Evolutionary conservation across 2,888 invertebrate species (phyloP), one percentile per base, ranked within the genome.

Genomic region (Drosophila kambysellisi): DNA sequence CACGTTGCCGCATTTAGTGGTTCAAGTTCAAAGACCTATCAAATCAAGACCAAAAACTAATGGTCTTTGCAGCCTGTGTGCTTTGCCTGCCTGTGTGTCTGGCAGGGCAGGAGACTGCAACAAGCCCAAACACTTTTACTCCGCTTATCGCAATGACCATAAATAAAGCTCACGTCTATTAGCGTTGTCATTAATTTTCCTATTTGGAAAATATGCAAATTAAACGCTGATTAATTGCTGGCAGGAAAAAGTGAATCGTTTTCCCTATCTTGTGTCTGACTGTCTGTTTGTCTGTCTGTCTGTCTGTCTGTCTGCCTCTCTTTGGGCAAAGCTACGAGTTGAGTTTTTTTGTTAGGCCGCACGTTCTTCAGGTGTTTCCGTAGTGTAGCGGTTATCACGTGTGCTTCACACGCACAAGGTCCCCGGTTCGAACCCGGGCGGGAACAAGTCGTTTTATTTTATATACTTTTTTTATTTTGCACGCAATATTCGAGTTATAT

Each of bases 351-450:
- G 20, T 76, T 57, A 43, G 46, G 66, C 58, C 56, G 41, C 20
- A 17, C 2, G 56, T 57, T 50, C 48, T 46, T 33, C 79, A 79
- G 39, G 20, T 54, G 92, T 92, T 92, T 92, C 91, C 92, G 92
- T 92, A 92, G 92, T 92, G 92, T 92, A 92, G 92, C 90, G 92
- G 92, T 92, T 92, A 92, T 92, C 92, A 92, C 92, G 91, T 92
- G 92, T 91, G 92, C 91, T 92, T 92, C 91, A 92, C 92, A 92
- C 92, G 92, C 92, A 91, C 92, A 92, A 92, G 92, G 92, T 88
- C 92, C 92, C 92, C 92, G 92, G 92, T 92, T 92, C 92, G 91
- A 92, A 91, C 90, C 92, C 92, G 92, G 92, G 91, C 91, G 92
- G 92, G 88, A 92, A 92, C 91, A 91, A 52, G 3, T 6, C 2